Evolutionary conservation across 2,113 vertebrate species (phyloP), one percentile per base, ranked within the genome.

Genomic region (Anolis carolinensis): DNA sequence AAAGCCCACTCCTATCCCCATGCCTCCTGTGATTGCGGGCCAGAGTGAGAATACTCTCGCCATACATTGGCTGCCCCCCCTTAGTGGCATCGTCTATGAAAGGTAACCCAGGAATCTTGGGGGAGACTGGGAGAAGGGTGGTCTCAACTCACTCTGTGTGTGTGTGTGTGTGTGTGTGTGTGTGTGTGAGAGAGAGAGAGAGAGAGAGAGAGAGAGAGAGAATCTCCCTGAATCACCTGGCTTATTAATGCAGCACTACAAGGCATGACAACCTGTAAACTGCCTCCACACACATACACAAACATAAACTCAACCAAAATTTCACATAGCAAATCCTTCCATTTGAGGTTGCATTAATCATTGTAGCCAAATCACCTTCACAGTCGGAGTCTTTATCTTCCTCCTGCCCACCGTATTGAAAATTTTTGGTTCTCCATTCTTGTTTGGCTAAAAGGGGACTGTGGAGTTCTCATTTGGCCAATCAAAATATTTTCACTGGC

Each of bases 51-150:
- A 96, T 80, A 98, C 97, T 44, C 97, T 99, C 85, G 97, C 97
- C 16, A 95, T 99, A 88, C 97, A 98, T 70, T 99, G 98, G 99
- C 93, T 98, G 63, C 96, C 98, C 80, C 97, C 98, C 4, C 91
- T 98, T 59, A 98, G 97, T 0, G 97, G 98, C 0, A 91, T 95
- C 23, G 96, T 99, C 5, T 96, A 98, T 4, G 97, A 98, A 95
- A 98, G 98, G 98, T 99, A 95, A 96, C 2, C 14, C 0, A 0
- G 65, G 1, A 34, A 79, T 36, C 52, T 79, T 59, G 55, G 50
- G 34, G 55, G 1, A 5, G 59, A 59, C 21, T 3, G 7, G 10
- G 16, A 34, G 30, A 34, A 30, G 70, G 32, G 14, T 2, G 9
- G 2, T 2, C 44, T 65, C 1, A 3, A 6, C 10, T 32, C 34